phyloP scores from a whole-genome alignment of 1,140 invertebrate species.

The Heliconius himera region DNA sequence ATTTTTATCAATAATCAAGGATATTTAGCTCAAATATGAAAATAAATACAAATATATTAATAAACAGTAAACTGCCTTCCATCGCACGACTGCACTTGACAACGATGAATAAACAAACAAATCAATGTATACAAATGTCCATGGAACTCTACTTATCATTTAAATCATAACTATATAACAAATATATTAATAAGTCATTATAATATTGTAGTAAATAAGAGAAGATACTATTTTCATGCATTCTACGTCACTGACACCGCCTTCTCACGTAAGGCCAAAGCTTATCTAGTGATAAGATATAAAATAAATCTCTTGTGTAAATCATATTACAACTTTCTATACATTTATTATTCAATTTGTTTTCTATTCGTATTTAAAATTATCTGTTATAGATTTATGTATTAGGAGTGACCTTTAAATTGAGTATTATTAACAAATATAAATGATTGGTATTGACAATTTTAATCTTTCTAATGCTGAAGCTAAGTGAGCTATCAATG shows the following conservation, averaged over 20 bases:
- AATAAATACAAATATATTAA: background rate
- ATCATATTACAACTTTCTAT: background rate
- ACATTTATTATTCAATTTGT: background rate
- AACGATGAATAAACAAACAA: constrained; percentile 11
- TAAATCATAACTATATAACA: constrained; percentile 20
- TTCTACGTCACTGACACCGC: constrained; percentile 34
- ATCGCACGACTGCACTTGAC: background rate
- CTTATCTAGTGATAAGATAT: constrained; percentile 7
- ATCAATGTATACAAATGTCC: background rate
- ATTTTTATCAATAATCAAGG: too few relatives aligned
- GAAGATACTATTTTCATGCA: background rate
- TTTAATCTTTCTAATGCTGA: too few relatives aligned
- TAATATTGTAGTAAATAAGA: constrained; percentile 5
- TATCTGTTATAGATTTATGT: background rate
- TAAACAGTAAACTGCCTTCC: too few relatives aligned
- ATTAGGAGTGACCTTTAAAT: background rate
- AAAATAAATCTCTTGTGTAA: constrained; percentile 4
- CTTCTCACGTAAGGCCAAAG: constrained; percentile 17
- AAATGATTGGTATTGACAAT: too few relatives aligned
- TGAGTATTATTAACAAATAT: background rate
- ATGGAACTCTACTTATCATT: constrained; percentile 19
- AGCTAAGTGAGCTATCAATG: too few relatives aligned
- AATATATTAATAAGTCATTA: constrained; percentile 1
- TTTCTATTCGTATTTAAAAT: background rate
- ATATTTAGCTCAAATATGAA: background rate